phyloP scores from a whole-genome alignment of 2,113 vertebrate species.

The Chaenocephalus aceratus region DNA sequence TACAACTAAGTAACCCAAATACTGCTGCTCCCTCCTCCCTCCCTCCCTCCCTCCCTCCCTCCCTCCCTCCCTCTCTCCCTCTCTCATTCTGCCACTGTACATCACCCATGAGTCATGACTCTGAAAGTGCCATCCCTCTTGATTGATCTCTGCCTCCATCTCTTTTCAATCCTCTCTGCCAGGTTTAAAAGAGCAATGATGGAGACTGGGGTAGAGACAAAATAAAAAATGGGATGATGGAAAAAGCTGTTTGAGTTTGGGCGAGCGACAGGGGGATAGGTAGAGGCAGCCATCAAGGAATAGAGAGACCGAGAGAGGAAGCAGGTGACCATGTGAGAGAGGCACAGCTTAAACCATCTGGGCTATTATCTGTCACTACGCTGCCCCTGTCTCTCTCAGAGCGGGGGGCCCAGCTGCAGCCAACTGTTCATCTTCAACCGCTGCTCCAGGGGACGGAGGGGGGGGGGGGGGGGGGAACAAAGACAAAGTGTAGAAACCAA shows the following conservation, averaged over 20 bases:
- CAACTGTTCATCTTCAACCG: constrained; percentile 62
- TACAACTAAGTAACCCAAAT: constrained; percentile 80
- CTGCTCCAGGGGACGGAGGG: constrained; percentile 37
- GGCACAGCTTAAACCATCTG: constrained; percentile 50
- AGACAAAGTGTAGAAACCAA: constrained; percentile 17
- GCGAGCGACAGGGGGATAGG: background rate
- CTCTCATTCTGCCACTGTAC: constrained; percentile 23
- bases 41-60: background rate
- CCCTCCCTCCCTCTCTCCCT: background rate
- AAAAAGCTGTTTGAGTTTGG: constrained; percentile 35
- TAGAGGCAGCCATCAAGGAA: constrained; percentile 1
- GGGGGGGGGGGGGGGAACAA: constrained; percentile 22
- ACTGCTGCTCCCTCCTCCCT: constrained; percentile 28
- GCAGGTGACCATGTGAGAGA: constrained; percentile 51
- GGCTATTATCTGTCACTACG: constrained; percentile 56
- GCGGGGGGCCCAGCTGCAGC: constrained; percentile 24
- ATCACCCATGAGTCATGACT: constrained; percentile 55
- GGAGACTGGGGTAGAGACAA: background rate
- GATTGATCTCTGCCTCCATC: constrained; percentile 30
- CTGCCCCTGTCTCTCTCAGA: constrained; percentile 35
- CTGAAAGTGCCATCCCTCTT: constrained; percentile 46
- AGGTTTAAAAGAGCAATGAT: constrained; percentile 54
- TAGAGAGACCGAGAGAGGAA: constrained; percentile 18
- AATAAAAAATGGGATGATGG: constrained; percentile 21
- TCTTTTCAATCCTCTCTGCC: constrained; percentile 31